Conservation (phyloP, 2,797 vertebrate genomes). For the Sebastes variabilis region DNA sequence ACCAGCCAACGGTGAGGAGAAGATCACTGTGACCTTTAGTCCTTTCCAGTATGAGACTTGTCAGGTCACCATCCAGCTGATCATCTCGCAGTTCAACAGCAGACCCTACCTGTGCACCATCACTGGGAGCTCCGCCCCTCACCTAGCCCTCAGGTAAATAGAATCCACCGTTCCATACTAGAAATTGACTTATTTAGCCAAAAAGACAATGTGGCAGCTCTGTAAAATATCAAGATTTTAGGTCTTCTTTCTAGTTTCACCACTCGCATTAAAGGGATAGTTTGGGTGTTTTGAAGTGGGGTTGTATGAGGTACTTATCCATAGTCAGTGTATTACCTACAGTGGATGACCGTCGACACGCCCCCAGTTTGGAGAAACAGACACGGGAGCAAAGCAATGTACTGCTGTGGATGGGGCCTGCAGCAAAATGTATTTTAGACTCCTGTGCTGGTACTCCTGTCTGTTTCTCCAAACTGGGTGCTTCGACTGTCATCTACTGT, state of each 20-base stretch:
- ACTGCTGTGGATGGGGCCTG: too few relatives aligned
- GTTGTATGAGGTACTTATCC: too few relatives aligned
- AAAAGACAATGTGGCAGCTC: background rate
- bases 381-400: too few relatives aligned
- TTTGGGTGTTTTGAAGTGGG: too few relatives aligned
- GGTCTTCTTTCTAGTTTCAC: background rate
- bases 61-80: conserved; percentile 87
- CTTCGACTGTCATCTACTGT: too few relatives aligned
- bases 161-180: fast-evolving
- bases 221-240: background rate
- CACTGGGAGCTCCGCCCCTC: conserved; percentile 85
- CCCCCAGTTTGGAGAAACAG: too few relatives aligned
- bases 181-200: background rate
- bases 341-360: too few relatives aligned
- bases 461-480: too few relatives aligned
- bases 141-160: conserved; percentile 75
- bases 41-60: conserved; percentile 88
- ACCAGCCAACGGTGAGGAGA: conserved; percentile 83
- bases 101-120: conserved; percentile 88
- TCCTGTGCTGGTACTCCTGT: too few relatives aligned
- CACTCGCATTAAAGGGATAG: background rate
- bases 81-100: conserved; percentile 89
- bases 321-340: too few relatives aligned
- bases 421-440: too few relatives aligned
- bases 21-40: conserved; percentile 84